Percentiles rank a stretch among this genome's conserved stretches.
Conservation (phyloP, 2,797 vertebrate genomes). For the Anolis apletophallus region DNA sequence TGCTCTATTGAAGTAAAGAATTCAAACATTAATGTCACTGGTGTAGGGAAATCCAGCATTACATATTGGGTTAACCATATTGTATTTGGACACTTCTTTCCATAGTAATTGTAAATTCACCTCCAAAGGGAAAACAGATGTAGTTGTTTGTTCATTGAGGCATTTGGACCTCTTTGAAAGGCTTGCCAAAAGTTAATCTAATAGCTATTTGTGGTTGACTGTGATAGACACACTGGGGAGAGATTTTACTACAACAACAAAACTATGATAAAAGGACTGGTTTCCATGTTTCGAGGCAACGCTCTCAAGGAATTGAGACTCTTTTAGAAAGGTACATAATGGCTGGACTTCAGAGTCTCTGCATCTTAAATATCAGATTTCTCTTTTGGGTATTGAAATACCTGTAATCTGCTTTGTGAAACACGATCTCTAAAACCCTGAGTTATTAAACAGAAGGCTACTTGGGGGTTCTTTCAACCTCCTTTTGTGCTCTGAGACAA, state of each 20-base stretch:
- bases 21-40: too few relatives aligned
- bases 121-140: neutral
- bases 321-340: neutral
- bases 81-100: neutral
- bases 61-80: neutral
- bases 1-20: neutral
- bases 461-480: neutral
- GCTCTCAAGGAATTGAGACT: neutral
- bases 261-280: neutral
- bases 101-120: neutral
- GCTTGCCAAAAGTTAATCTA: slow-evolving; percentile 1
- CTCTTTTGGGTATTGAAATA: slow-evolving; percentile 9
- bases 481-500: neutral
- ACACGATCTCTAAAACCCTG: slow-evolving; percentile 3
- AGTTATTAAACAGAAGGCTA: slow-evolving; percentile 14
- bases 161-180: neutral
- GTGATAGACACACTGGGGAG: neutral
- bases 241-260: neutral
- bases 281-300: neutral
- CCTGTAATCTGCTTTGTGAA: slow-evolving; percentile 23
- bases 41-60: neutral
- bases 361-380: neutral
- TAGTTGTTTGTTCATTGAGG: neutral
- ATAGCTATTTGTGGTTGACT: neutral
- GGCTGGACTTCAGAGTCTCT: neutral